Base-by-base conservation (phyloP, 2,113 vertebrate species). In the Lipotes vexillifer region DNA sequence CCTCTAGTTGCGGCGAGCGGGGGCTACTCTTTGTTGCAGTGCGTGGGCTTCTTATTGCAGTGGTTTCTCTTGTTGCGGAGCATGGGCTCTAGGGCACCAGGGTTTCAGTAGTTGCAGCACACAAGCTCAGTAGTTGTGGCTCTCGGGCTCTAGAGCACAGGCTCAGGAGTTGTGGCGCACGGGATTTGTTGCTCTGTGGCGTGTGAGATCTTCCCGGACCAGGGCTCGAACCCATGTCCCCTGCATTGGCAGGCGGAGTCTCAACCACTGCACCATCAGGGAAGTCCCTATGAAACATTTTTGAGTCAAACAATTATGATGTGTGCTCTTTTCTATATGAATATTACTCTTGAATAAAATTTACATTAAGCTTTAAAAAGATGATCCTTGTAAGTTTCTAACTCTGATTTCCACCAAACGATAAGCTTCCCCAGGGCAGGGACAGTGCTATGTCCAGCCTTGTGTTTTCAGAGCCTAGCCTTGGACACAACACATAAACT, bases 1-100 rank as follows among this genome's bases (percentile, higher is more conserved):
- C 5, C 14, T 52, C 49, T 17, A 52, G 49, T 17, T 52, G 15
- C 49, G 1, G 15, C 1, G 0, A 52, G 49, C 0, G 49, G 49
- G 49, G 49, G 49, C 49, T 17, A 52, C 15, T 52, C 49, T 17
- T 52, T 52, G 49, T 52, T 17, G 49, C 49, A 4, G 49, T 52
- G 15, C 0, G 49, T 17, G 49, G 49, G 49, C 15, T 52, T 52
- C 49, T 52, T 15, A 52, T 17, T 52, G 49, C 5, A 52, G 15
- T 17, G 15, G 14, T 15, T 52, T 52, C 49, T 52, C 49, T 52
- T 52, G 15, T 52, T 52, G 49, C 49, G 5, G 49, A 52, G 15
- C 49, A 17, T 17, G 49, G 49, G 14, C 15, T 52, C 49, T 52
- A 52, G 49, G 49, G 49, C 49, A 52, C 49, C 15, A 52, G 15